Evolutionary conservation across 2,797 vertebrate species (phyloP).

Genomic region (Liasis olivaceus): DNA sequence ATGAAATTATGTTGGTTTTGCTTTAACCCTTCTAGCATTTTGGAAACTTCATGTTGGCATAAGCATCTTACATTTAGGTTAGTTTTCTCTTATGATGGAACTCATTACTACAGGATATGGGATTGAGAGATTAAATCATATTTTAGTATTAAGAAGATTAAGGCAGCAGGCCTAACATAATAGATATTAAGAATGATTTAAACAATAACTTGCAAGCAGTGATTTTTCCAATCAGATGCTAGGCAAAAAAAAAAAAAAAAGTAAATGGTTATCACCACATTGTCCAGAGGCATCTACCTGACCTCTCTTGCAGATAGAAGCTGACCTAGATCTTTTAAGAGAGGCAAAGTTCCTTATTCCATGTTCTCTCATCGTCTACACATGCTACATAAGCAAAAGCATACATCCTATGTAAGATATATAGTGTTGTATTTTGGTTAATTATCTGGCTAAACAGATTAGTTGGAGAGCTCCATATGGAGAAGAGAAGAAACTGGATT

Average conservation of each 20-base stretch:
- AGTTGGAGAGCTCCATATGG: background rate
- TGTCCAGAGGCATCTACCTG: background rate
- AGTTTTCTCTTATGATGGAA: background rate
- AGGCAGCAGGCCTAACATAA: background rate
- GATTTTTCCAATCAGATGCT: background rate
- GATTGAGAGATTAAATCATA: background rate
- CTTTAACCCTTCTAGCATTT: background rate
- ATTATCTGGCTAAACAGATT: background rate
- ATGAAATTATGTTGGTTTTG: background rate
- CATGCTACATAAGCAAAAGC: background rate
- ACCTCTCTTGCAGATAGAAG: background rate
- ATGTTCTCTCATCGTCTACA: background rate
- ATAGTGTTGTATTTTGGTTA: background rate
- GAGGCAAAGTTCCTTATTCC: background rate
- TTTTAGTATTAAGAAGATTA: background rate
- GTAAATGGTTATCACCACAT: background rate
- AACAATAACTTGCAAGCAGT: background rate
- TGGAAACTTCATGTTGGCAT: background rate
- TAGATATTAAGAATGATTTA: background rate
- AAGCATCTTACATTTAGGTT: background rate
- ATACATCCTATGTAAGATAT: too few species aligned
- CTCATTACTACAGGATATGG: background rate
- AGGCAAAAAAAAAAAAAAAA: background rate
- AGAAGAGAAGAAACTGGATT: background rate
- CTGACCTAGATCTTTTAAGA: background rate